Evolutionary conservation across 2,797 vertebrate genomes (phyloP).

Genomic region (Falco rusticolus): DNA sequence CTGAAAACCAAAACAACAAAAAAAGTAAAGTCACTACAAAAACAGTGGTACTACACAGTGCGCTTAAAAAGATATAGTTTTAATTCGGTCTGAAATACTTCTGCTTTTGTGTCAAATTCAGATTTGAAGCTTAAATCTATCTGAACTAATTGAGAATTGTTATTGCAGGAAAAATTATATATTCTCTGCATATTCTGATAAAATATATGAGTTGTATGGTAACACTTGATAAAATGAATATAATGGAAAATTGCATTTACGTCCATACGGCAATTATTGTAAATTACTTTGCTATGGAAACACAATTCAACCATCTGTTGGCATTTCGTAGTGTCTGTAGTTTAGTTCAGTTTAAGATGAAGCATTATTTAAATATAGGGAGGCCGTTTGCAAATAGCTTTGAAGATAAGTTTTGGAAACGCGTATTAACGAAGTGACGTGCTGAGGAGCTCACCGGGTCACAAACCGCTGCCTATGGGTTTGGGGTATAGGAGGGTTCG

Average conservation of each 20-base stretch:
- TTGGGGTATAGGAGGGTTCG: neutral
- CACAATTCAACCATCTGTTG: constrained; percentile 83
- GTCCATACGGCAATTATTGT: constrained; percentile 83
- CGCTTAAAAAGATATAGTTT: constrained; percentile 28
- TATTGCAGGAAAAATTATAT: constrained; percentile 62
- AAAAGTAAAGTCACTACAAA: neutral
- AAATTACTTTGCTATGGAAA: constrained; percentile 86
- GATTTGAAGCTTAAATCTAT: constrained; percentile 52
- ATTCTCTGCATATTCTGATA: constrained; percentile 71
- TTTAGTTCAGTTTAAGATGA: constrained; percentile 75
- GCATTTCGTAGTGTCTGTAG: constrained; percentile 76
- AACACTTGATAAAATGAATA: constrained; percentile 81
- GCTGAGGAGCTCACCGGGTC: neutral
- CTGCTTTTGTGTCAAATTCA: constrained; percentile 54
- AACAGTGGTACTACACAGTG: neutral
- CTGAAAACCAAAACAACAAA: neutral
- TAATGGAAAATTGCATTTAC: constrained; percentile 81
- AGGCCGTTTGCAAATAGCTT: constrained; percentile 46
- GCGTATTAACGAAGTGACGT: neutral
- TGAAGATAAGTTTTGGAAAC: constrained; percentile 53
- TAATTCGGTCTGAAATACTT: constrained; percentile 5
- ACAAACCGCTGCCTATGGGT: neutral
- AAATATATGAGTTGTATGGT: constrained; percentile 74
- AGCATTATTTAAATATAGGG: constrained; percentile 73
- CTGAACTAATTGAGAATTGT: constrained; percentile 58